Conservation (phyloP, 1,140 invertebrate genomes). For the Trichonephila clavipes region DNA sequence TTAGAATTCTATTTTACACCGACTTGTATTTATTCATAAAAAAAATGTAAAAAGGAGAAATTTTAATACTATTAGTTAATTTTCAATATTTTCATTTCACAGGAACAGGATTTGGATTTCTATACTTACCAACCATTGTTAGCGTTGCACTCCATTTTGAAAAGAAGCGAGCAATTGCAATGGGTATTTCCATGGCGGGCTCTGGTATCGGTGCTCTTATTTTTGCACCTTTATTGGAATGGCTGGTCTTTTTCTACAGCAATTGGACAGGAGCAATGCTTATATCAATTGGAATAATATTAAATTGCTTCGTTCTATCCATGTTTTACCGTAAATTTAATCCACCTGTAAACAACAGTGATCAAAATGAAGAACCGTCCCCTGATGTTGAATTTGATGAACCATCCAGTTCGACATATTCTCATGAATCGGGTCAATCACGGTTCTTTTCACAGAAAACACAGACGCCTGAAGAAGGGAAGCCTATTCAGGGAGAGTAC, state of each 20-base stretch:
- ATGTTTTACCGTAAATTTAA: slow-evolving; percentile 87
- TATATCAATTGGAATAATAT: slow-evolving; percentile 89
- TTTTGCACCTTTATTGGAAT: slow-evolving; percentile 88
- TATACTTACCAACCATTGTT: slow-evolving; percentile 92
- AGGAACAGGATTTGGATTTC: slow-evolving; percentile 8
- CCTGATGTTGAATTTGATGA: not conserved
- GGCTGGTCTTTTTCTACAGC: slow-evolving; percentile 82
- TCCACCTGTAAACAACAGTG: not conserved
- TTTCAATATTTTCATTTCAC: slow-evolving; percentile 81
- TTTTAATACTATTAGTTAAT: too few species aligned
- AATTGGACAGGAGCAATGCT: slow-evolving; percentile 85
- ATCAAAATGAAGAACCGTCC: not conserved
- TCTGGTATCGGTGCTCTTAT: slow-evolving; percentile 93
- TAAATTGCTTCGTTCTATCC: slow-evolving; percentile 92
- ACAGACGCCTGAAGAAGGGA: not conserved
- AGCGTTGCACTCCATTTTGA: slow-evolving; percentile 97
- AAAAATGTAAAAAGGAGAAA: too few species aligned
- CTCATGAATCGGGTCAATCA: not conserved
- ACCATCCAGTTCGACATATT: not conserved
- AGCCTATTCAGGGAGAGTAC: not conserved
- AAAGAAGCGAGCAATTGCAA: slow-evolving; percentile 92
- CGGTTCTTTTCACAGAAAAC: not conserved
- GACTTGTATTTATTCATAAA: too few species aligned
- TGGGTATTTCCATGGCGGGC: slow-evolving; percentile 95
- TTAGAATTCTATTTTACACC: too few species aligned